phyloP scores from a whole-genome alignment of 1,140 invertebrate genomes.

The Diorhabda elongata region DNA sequence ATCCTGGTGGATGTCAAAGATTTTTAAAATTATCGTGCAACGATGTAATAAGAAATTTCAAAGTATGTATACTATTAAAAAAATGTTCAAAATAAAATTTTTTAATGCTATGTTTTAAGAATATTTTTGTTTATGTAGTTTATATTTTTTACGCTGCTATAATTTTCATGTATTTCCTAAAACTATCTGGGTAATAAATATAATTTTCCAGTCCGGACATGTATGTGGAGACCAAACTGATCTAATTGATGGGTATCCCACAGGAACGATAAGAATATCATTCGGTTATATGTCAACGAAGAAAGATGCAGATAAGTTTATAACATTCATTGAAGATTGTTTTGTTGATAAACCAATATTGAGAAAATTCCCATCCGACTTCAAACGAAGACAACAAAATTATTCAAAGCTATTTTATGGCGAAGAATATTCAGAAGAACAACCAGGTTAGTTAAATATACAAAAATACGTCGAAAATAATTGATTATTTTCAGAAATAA shows the following conservation, averaged over 20 bases:
- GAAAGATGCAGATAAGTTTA: slow-evolving; percentile 66
- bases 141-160: too few species aligned
- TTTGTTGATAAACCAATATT: slow-evolving; percentile 51
- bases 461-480: slow-evolving; percentile 8
- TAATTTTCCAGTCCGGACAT: slow-evolving; percentile 69
- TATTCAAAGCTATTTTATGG: slow-evolving; percentile 9
- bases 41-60: slow-evolving; percentile 72
- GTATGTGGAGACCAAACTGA: slow-evolving; percentile 89
- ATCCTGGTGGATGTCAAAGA: slow-evolving; percentile 89
- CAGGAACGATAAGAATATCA: slow-evolving; percentile 86
- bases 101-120: too few species aligned
- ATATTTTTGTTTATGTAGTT: too few species aligned
- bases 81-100: too few species aligned
- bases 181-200: not conserved
- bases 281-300: slow-evolving; percentile 88
- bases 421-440: not conserved
- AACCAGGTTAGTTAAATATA: not conserved
- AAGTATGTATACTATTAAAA: slow-evolving; percentile 49
- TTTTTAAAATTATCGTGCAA: slow-evolving; percentile 67
- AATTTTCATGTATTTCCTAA: too few species aligned
- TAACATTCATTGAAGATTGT: slow-evolving; percentile 71
- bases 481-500: not conserved
- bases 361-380: slow-evolving; percentile 19
- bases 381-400: not conserved
- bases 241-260: slow-evolving; percentile 83